phyloP scores from a whole-genome alignment of 2,888 invertebrate species.

The Epirrhoe alternata region DNA sequence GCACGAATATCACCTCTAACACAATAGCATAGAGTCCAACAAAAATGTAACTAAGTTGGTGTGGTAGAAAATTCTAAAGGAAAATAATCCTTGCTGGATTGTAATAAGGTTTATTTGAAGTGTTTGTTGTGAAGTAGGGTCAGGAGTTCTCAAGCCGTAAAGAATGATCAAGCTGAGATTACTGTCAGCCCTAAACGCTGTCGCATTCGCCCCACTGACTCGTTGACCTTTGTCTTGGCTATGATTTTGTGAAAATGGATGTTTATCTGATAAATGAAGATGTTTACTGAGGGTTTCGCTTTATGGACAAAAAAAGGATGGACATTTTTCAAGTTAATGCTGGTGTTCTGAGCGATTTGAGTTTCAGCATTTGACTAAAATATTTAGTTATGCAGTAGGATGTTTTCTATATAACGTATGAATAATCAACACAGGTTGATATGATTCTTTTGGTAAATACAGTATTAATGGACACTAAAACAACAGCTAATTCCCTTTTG shows the following conservation, averaged over 20 bases:
- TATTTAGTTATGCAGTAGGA: no score
- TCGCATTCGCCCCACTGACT: constrained; percentile 40
- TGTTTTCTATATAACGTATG: no score
- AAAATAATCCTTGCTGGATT: constrained; percentile 9
- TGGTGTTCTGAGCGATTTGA: not conserved
- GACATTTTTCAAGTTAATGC: not conserved
- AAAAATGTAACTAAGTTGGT: not conserved
- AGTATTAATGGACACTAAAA: no score
- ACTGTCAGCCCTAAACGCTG: constrained; percentile 47
- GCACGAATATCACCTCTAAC: constrained; percentile 12
- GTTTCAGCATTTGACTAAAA: not conserved
- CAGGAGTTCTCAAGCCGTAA: constrained; percentile 53
- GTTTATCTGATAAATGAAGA: constrained; percentile 13
- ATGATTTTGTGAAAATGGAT: constrained; percentile 16
- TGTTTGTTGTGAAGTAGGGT: constrained; percentile 36
- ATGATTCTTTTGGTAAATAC: no score
- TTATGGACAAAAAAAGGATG: not conserved
- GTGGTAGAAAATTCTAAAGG: not conserved
- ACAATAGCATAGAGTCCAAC: constrained; percentile 11
- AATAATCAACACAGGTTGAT: no score
- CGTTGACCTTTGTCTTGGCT: constrained; percentile 37
- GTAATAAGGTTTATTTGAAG: constrained; percentile 1
- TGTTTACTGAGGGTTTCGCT: constrained; percentile 1
- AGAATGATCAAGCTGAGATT: constrained; percentile 57
- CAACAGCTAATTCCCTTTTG: no score